Base-by-base conservation (phyloP, 2,888 invertebrate genomes). In the Sipha maydis region DNA sequence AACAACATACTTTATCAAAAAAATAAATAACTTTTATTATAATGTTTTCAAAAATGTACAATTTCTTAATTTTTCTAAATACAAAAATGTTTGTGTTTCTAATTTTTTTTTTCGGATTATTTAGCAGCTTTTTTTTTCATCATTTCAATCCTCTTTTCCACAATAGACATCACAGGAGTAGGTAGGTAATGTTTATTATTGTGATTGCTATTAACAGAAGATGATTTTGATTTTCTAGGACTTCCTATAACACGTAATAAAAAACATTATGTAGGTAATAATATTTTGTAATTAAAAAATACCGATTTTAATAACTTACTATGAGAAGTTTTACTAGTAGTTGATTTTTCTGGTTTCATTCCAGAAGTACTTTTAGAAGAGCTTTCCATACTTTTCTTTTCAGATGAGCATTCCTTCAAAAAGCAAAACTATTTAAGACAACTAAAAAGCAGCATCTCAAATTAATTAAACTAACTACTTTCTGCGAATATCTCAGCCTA, bases 1-100 rank as follows among this genome's bases (percentile, higher is more conserved):
- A 99, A 91, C 99, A 99, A 92, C 94, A 99, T 90, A 99, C 99
- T 28, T 93, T 98, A 38, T 96, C 96, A n/a, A 0, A 97, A 96
- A 92, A 98, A 98, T 90, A 97, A 97, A 93, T 97, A 94, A 79
- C 48, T 1, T 11, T 56, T 84, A 41, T 76, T 84, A 31, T 31
- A 56, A 25, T 38, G 9, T 28, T 14, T 76, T 25, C 17, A 41
- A 76, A n/a, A 76, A 61, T 41, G 31, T 31, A 80, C 19, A 71
- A 28, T 79, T 85, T 19, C 25, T 76, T 31, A 48, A 54, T 34
- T 28, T 38, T 56, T 61, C 34, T 56, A 84, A 85, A 76, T 90
- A 92, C 48, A 90, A n/a, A 78, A 78, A 73, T 73, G n/a, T n/a
- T n/a, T n/a, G n/a, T 73, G 25, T 79, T 75, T 84, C 73, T 80